Evolutionary conservation across 2,888 invertebrate species (phyloP).

Genomic region (Agrochola lota): DNA sequence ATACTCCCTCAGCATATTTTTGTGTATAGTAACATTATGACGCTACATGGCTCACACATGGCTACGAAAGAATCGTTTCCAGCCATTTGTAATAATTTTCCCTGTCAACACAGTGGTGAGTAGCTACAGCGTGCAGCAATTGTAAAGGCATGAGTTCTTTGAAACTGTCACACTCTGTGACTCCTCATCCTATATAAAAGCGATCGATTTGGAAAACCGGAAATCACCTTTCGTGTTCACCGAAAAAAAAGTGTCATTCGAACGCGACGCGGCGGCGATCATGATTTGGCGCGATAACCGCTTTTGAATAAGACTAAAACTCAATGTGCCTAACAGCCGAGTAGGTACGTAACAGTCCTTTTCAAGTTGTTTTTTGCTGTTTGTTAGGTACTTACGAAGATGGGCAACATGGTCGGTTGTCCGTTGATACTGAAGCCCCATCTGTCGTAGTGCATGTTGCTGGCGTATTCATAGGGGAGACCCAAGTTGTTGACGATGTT

Average conservation of each 20-base stretch:
- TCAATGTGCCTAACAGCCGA: not conserved
- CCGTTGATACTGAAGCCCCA: slow-evolving; percentile 91
- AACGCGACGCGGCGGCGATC: too few species aligned
- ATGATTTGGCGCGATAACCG: too few species aligned
- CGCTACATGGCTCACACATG: too few species aligned
- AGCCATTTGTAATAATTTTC: not conserved
- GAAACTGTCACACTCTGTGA: not conserved
- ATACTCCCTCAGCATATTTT: not conserved
- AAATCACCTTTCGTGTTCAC: too few species aligned
- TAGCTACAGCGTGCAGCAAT: too few species aligned
- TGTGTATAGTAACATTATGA: not conserved
- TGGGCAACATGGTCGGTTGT: slow-evolving; percentile 90
- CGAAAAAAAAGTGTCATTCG: too few species aligned
- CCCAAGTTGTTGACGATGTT: slow-evolving; percentile 90
- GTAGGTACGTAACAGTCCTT: not conserved
- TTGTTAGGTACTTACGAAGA: slow-evolving; percentile 62
- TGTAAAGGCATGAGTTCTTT: not conserved
- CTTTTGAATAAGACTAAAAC: too few species aligned
- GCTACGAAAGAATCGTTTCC: too few species aligned
- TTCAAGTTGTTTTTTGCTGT: not conserved
- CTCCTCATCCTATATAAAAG: too few species aligned
- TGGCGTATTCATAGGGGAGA: slow-evolving; percentile 91
- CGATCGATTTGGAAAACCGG: too few species aligned
- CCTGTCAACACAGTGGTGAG: too few species aligned
- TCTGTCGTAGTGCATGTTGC: slow-evolving; percentile 92